Base-by-base conservation (phyloP, 1,140 invertebrate species). In the Brachionus koreanus region DNA sequence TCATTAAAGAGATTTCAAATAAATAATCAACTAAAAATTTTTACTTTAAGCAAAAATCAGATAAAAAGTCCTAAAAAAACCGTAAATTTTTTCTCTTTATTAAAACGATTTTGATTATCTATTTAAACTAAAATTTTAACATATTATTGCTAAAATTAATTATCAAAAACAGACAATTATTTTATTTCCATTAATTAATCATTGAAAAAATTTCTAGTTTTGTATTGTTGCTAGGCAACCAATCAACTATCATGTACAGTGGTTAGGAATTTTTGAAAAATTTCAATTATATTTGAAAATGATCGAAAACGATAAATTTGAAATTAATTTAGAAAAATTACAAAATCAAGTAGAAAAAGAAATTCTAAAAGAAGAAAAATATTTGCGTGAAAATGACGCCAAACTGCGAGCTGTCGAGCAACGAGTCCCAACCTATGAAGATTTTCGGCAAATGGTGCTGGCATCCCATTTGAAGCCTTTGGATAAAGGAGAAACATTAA, bases 351-450 rank as follows among this genome's bases (percentile, higher is more conserved):
- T 90, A 33, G 81, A 87, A 57, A 84, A 83, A 65, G 89, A 88
- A 23, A 87, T 91, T n/a, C 85, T 88, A 63, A 84, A 84, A 35
- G 90, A 91, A 81, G 84, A 87, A 35, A 85, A 84, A 83, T 90
- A 91, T 83, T 88, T 87, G 87, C 82, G 87, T 82, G 87, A 90
- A 85, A 91, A 91, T 86, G 90, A 90, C 85, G 90, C 90, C 3
- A 91, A 91, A 85, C 86, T 91, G 69, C 84, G 90, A 84, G 90
- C 90, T 65, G 88, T 91, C 1, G 85, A 87, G 72, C 90, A 91
- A 84, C 87, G 86, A 84, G 89, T 90, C 13, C 87, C 86, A 23
- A 87, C 88, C n/a, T 91, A 91, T 85, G 88, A 89, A 52, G 88
- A 89, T 84, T 89, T 89, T 83, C 90, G 90, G 42, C 88, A 90